Base-by-base conservation (phyloP, 2,113 vertebrate genomes). In the Solea solea region DNA sequence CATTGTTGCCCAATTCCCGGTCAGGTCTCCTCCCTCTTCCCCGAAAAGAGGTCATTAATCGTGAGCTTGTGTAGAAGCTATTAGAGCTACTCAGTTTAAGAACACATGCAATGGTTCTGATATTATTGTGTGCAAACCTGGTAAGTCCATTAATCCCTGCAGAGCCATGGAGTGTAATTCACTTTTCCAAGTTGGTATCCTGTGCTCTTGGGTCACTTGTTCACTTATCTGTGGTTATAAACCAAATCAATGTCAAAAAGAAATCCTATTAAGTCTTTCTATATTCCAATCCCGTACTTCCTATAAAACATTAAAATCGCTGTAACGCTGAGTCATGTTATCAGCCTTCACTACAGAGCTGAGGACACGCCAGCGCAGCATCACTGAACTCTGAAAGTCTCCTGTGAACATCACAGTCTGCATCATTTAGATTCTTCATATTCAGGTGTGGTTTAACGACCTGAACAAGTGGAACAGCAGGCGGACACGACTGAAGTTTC, bases 41-140 rank as follows among this genome's bases (percentile, higher is more conserved):
- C 84, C 63, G 61, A 78, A 70, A 84, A 54, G 64, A 50, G 72
- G 41, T 75, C 76, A 87, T 68, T 82, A 51, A 81, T 78, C 66
- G 28, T 72, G 67, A 40, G 54, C 57, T 79, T 55, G 15, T 21
- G n/a, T 56, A 74, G 64, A 70, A 75, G 57, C 62, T 21, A 21
- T 21, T 21, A 1, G 8, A 60, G 49, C 69, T 73, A 54, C 71
- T 65, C 62, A 71, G 52, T 55, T 74, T 50, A 57, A 80, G 52
- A 63, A 69, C 63, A 64, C 27, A 44, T 40, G n/a, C 59, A 74
- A n/a, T 11, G 3, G 21, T 14, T 42, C 48, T 69, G 53, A 68
- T 76, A 75, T 51, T 50, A 55, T 59, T 42, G 51, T 48, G 48
- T 28, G 13, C 58, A 59, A 62, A 63, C 69, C 25, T 42, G 42